Base-by-base conservation (phyloP, 2,888 invertebrate species). In the Ligdia adustata region DNA sequence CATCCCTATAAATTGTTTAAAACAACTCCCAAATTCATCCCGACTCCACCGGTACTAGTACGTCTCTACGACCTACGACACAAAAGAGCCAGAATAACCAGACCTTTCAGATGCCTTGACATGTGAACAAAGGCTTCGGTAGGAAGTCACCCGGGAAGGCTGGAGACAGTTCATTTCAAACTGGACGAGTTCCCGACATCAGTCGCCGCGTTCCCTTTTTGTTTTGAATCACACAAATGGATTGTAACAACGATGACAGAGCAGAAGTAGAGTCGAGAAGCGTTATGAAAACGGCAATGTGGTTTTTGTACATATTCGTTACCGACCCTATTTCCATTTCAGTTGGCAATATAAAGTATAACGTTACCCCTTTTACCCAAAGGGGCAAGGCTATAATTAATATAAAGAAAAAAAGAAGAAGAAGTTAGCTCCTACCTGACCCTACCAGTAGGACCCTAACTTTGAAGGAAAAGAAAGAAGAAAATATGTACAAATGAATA, bases 111-210 rank as follows among this genome's bases (percentile, higher is more conserved):
- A 18, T 26, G 42, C 44, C 51, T 14, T 9, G 62, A 63, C 60
- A 63, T 31, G 31, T 24, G 38, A 60, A 72, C 68, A 70, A 71
- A 61, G 53, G 61, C 49, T 60, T 59, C 57, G 15, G 50, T 47
- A 39, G 32, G 33, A 59, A 60, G 60, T n/a, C 62, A 66, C 64
- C 56, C 62, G 52, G 41, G 44, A 24, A 42, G 51, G 53, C 45
- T 44, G 50, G 54, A 60, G 56, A 62, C 55, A 55, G 69, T 52
- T 64, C 69, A 53, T 34, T 42, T 37, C 40, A 59, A 59, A 42
- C 57, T 66, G 66, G 70, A 55, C 62, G 55, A 38, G 37, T 49
- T 50, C 46, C 51, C 61, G 61, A 64, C 65, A 57, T 34, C 39
- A 24, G 33, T 33, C 27, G 16, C 46, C 52, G 60, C 55, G 63